Evolutionary conservation across 2,888 invertebrate species (phyloP).

Genomic region (Mythimna impura): DNA sequence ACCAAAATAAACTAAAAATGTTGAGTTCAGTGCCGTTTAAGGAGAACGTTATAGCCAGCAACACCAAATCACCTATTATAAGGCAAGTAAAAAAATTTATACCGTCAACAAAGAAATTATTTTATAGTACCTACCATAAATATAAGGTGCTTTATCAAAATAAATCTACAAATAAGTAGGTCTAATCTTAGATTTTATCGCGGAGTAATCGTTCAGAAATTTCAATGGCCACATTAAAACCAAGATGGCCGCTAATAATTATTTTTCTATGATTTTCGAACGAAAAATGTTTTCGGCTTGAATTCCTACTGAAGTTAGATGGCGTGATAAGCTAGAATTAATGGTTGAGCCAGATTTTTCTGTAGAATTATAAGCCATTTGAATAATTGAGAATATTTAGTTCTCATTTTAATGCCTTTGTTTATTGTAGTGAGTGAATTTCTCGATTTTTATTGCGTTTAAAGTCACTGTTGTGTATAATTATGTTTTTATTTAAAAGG

Average conservation of each 20-base stretch:
- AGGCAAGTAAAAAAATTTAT: not conserved
- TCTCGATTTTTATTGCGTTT: slow-evolving; percentile 27
- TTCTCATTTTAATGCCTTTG: slow-evolving; percentile 26
- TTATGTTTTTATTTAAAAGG: not conserved
- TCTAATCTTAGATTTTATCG: slow-evolving; percentile 39
- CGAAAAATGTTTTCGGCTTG: slow-evolving; percentile 35
- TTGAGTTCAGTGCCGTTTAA: no score
- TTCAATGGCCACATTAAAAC: slow-evolving; percentile 47
- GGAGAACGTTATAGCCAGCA: not conserved
- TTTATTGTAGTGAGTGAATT: slow-evolving; percentile 44
- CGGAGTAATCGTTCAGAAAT: slow-evolving; percentile 46
- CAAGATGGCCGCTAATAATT: slow-evolving; percentile 32
- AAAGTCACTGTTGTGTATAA: not conserved
- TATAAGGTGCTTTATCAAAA: slow-evolving; percentile 33
- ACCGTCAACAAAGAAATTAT: slow-evolving; percentile 40
- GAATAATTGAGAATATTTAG: slow-evolving; percentile 47
- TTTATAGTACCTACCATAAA: slow-evolving; percentile 33
- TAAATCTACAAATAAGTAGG: slow-evolving; percentile 52
- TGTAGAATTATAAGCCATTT: slow-evolving; percentile 46
- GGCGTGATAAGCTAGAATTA: slow-evolving; percentile 44
- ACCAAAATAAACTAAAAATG: no score
- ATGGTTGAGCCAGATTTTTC: slow-evolving; percentile 39
- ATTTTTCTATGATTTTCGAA: slow-evolving; percentile 40
- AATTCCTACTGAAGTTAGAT: slow-evolving; percentile 40
- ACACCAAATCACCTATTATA: not conserved